Percentiles rank a stretch among this genome's conserved stretches.
Conservation (phyloP, 2,113 vertebrate genomes). For the Pristiophorus japonicus region DNA sequence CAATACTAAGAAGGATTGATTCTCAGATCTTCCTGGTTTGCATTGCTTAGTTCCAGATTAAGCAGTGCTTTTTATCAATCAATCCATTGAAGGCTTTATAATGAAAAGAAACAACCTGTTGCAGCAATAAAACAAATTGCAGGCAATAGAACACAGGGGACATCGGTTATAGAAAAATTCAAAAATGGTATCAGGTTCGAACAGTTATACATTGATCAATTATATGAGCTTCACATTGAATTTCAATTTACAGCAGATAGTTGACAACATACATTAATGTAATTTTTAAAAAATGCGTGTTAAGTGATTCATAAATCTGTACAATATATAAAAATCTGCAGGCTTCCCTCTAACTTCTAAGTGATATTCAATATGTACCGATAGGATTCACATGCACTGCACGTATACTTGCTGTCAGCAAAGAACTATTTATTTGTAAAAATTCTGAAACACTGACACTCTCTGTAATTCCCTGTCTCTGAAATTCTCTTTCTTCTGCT, state of each 20-base stretch:
- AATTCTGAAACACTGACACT: not conserved
- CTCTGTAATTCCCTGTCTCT: not conserved
- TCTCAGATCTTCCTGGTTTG: not conserved
- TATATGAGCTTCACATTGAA: not conserved
- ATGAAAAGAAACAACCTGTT: not conserved
- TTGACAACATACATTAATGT: not conserved
- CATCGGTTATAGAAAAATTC: not conserved
- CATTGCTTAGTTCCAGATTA: not conserved
- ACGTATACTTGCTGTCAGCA: not conserved
- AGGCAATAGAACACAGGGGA: no score
- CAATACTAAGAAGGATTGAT: not conserved
- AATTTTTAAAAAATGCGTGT: not conserved
- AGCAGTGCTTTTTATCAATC: not conserved
- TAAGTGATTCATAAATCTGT: constrained; percentile 1
- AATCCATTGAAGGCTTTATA: not conserved
- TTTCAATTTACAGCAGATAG: not conserved
- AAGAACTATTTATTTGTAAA: constrained; percentile 11
- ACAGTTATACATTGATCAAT: constrained; percentile 1
- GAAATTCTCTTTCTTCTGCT: not conserved
- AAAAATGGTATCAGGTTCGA: not conserved
- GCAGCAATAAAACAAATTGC: not conserved
- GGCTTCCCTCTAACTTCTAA: constrained; percentile 14
- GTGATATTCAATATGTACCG: not conserved
- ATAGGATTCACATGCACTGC: not conserved
- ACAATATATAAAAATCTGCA: not conserved